Evolutionary conservation across 2,888 invertebrate genomes (phyloP).

Genomic region (Pandemis corylana): DNA sequence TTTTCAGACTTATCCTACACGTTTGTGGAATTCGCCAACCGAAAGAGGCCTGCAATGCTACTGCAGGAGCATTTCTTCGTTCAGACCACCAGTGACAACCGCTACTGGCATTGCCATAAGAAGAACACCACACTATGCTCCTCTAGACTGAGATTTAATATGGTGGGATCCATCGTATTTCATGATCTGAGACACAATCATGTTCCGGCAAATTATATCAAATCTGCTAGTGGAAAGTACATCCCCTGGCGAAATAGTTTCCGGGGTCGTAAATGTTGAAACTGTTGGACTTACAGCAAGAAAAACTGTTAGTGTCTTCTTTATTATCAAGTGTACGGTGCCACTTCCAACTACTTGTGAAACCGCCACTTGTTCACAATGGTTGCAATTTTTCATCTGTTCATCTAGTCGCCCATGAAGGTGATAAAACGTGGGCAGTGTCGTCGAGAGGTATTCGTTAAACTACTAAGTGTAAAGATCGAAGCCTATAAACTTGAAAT

Average conservation of each 20-base stretch:
- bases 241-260: neutral
- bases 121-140: conserved; percentile 41
- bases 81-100: conserved; percentile 42
- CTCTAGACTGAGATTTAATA: conserved; percentile 41
- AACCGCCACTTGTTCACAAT: too few species aligned
- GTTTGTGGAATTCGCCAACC: neutral
- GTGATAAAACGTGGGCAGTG: too few species aligned
- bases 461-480: too few species aligned
- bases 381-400: too few species aligned
- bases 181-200: conserved; percentile 58
- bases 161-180: neutral
- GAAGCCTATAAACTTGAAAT: too few species aligned
- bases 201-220: conserved; percentile 43
- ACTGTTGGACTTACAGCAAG: neutral
- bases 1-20: neutral
- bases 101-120: conserved; percentile 47
- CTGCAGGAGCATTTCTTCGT: conserved; percentile 45
- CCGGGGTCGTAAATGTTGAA: neutral
- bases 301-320: neutral
- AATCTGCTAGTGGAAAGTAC: neutral
- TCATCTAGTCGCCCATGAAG: too few species aligned
- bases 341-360: too few species aligned
- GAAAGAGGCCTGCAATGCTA: neutral
- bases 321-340: too few species aligned
- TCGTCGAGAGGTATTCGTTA: too few species aligned